Percentiles rank a stretch among this genome's conserved stretches.
These are phyloP conservation scores for Dasypogon diadema DNA, from an alignment of 2,888 invertebrate genomes.

Conservation along the genomic window DNA sequence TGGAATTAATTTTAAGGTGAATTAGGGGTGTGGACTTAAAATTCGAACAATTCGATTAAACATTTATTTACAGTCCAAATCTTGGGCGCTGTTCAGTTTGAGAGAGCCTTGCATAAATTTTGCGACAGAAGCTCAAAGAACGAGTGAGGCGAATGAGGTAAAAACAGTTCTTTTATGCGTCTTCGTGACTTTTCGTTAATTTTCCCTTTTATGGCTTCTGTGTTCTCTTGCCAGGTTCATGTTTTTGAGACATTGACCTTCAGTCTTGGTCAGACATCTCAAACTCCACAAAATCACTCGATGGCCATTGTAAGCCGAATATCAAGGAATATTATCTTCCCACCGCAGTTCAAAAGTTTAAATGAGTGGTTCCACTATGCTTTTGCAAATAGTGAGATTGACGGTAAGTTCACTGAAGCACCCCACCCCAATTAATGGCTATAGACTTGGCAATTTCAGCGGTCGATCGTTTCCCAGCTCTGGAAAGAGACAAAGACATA, in stretches of 20 bases:
- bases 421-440: neutral
- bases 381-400: conserved; percentile 93
- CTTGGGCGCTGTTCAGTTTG: conserved; percentile 95
- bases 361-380: conserved; percentile 98
- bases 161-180: conserved; percentile 29
- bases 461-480: conserved; percentile 90
- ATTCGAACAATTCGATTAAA: neutral
- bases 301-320: conserved; percentile 96
- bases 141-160: conserved; percentile 76
- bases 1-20: conserved; percentile 91
- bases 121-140: conserved; percentile 92
- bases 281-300: conserved; percentile 81
- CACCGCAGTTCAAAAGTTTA: conserved; percentile 93
- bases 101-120: conserved; percentile 94
- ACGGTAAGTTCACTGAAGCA: conserved; percentile 78
- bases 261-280: conserved; percentile 81
- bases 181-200: neutral
- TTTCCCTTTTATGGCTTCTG: too few relatives aligned
- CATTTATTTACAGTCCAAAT: conserved; percentile 77
- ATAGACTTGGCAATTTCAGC: conserved; percentile 73
- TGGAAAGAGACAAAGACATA: conserved; percentile 81
- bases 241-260: conserved; percentile 93
- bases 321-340: conserved; percentile 91
- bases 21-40: neutral
- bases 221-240: conserved; percentile 74